Evolutionary conservation across 1,140 invertebrate genomes (phyloP).

Genomic region (Pogonomyrmex barbatus): DNA sequence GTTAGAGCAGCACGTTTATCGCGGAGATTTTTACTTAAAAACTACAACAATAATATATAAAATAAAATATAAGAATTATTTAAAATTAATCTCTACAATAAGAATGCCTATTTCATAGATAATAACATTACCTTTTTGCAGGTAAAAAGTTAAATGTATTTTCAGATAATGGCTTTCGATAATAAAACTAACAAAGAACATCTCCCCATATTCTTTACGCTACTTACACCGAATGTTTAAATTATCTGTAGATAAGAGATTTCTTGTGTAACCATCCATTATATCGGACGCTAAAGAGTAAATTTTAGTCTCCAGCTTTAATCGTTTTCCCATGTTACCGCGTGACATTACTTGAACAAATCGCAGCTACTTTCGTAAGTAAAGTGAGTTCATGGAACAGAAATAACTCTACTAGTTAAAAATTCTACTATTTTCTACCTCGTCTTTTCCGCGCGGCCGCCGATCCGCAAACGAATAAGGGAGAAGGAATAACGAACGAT

Average conservation of each 20-base stretch:
- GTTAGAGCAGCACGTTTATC: background rate
- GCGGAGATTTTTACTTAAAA: background rate
- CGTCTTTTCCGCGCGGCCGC: background rate
- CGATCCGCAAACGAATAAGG: background rate
- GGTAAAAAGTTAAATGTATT: background rate
- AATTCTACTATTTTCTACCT: constrained; percentile 28
- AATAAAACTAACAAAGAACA: background rate
- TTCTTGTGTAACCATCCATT: constrained; percentile 55
- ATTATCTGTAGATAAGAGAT: constrained; percentile 41
- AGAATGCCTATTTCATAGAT: background rate
- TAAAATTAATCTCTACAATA: background rate
- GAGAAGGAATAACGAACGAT: background rate
- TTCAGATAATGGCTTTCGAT: background rate
- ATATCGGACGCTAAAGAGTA: constrained; percentile 43
- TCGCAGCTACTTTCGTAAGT: constrained; percentile 52
- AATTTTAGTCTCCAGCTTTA: constrained; percentile 48
- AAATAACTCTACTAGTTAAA: constrained; percentile 52
- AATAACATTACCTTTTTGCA: background rate
- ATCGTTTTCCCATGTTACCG: constrained; percentile 57
- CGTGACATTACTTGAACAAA: constrained; percentile 56
- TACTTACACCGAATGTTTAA: constrained; percentile 16
- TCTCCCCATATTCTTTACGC: background rate
- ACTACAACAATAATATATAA: background rate
- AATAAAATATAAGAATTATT: background rate
- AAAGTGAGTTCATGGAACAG: constrained; percentile 45